Percentiles rank a stretch among this genome's conserved stretches.
Conservation (phyloP, 1,140 invertebrate genomes). For the Trypoxylus dichotomus region DNA sequence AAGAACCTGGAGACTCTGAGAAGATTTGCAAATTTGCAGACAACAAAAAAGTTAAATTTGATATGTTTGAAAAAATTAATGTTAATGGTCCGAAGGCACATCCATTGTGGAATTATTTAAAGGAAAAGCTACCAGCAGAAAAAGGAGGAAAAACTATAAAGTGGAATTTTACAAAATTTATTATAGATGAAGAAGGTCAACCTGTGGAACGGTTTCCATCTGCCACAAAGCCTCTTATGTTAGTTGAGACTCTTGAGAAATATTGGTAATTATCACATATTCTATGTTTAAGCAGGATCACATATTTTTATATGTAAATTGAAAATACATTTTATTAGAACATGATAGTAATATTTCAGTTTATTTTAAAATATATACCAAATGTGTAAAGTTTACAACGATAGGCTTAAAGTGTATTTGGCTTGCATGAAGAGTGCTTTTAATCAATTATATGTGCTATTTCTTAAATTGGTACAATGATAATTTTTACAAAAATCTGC, state of each 20-base stretch:
- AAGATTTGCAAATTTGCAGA: slow-evolving; percentile 77
- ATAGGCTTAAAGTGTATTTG: too few relatives aligned
- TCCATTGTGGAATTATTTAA: slow-evolving; percentile 87
- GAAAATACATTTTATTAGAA: not conserved
- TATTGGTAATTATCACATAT: slow-evolving; percentile 59
- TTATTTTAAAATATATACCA: too few relatives aligned
- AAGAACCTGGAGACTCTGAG: slow-evolving; percentile 73
- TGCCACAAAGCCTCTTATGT: slow-evolving; percentile 69
- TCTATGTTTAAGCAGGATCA: too few relatives aligned
- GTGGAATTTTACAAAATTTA: slow-evolving; percentile 98
- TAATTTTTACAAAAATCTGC: too few relatives aligned
- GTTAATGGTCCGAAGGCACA: slow-evolving; percentile 86
- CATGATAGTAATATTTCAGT: too few relatives aligned
- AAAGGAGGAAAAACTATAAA: slow-evolving; percentile 79
- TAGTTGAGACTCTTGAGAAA: slow-evolving; percentile 68
- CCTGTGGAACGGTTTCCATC: slow-evolving; percentile 82
- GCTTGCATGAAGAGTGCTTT: too few relatives aligned
- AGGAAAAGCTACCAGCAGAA: slow-evolving; percentile 65
- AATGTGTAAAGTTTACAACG: too few relatives aligned
- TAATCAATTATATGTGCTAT: too few relatives aligned
- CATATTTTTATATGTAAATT: too few relatives aligned
- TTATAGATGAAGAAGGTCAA: slow-evolving; percentile 83
- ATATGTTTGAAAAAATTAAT: slow-evolving; percentile 78
- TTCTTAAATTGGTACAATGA: too few relatives aligned
- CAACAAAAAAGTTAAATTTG: slow-evolving; percentile 74